Base-by-base conservation (phyloP, 2,888 invertebrate species). In the Apeira syringaria region DNA sequence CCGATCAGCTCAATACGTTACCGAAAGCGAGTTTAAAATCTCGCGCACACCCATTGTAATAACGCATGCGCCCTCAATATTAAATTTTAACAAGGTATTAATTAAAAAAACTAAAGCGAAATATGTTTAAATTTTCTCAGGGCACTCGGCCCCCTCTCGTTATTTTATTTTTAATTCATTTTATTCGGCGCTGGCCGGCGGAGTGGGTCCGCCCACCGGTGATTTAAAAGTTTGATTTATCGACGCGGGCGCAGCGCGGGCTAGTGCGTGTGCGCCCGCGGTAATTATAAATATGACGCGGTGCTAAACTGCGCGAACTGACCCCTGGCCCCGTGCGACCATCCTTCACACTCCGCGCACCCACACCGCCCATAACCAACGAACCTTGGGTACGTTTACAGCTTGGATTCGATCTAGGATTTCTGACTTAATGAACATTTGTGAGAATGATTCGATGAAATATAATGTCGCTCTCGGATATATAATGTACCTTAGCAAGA, bases 211-310 rank as follows among this genome's bases (percentile, higher is more conserved):
- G 89, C 89, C 89, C 87, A 87, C 80, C 86, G 83, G 87, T 89
- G 88, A 89, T 89, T 89, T 88, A 88, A 89, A 89, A 88, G 85
- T 88, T 88, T 89, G 89, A 88, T 89, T 89, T 89, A 89, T 89
- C 80, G 87, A 72, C 74, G 75, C 68, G 66, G 59, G 74, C 74
- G 71, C 73, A 62, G 74, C 72, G 69, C 76, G 69, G 70, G 69
- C 29, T 37, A 30, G 50, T 45, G 45, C 33, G 49, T 73, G 74
- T 71, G 75, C 69, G 74, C 75, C 71, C 64, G 75, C 68, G 74
- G 82, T 83, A 84, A 88, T 89, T 89, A 88, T 85, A 86, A 87
- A 87, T 87, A 87, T 86, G 88, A 88, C 88, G 87, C 85, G 87
- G 84, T 87, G 86, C 80, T 86, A 87, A 88, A 85, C 84, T 82